Evolutionary conservation across 2,888 invertebrate species (phyloP).

Genomic region (Osedax frankpressi): DNA sequence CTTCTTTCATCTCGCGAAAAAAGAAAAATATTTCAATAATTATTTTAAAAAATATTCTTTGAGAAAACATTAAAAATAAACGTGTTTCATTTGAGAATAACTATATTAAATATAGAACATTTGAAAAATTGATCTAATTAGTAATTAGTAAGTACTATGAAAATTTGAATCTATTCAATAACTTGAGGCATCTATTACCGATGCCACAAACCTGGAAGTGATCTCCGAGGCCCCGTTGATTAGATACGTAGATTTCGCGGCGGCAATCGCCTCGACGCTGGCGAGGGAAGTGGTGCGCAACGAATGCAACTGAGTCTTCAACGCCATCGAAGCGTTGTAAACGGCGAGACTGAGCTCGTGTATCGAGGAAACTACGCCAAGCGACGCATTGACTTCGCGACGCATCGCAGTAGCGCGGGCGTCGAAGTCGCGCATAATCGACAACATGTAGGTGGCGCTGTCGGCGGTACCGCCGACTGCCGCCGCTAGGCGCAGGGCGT

Average conservation of each 20-base stretch:
- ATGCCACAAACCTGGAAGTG: background rate
- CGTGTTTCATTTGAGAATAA: too few species aligned
- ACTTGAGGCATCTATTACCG: too few species aligned
- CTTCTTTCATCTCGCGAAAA: too few species aligned
- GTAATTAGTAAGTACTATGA: too few species aligned
- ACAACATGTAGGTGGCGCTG: background rate
- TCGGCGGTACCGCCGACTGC: background rate
- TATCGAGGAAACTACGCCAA: background rate
- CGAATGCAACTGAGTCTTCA: background rate
- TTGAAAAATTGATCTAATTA: too few species aligned
- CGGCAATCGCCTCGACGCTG: background rate
- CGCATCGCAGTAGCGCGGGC: background rate
- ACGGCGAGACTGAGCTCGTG: background rate
- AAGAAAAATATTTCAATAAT: too few species aligned
- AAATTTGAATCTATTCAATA: too few species aligned
- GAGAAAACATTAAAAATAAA: too few species aligned
- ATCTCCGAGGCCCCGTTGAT: background rate
- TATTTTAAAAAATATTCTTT: too few species aligned
- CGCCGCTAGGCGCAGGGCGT: background rate
- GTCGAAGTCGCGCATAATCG: background rate
- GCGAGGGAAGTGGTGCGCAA: background rate
- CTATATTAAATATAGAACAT: too few species aligned
- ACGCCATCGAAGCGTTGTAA: background rate
- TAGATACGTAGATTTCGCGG: background rate
- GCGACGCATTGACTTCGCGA: background rate